Conservation (phyloP, 2,797 vertebrate genomes). For the Eptatretus atami region DNA sequence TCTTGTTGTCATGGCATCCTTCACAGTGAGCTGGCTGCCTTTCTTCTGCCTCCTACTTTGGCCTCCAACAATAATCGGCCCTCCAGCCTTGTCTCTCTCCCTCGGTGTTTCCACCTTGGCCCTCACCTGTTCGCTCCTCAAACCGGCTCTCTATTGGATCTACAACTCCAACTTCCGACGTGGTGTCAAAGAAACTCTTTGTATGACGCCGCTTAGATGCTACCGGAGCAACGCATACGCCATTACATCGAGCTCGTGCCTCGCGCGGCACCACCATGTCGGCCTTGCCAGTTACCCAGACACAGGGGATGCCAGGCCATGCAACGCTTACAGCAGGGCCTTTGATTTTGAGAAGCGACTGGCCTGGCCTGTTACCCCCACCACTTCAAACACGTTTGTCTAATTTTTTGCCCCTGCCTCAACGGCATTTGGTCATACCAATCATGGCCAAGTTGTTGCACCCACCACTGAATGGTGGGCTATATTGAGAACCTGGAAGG, state of each 20-base stretch:
- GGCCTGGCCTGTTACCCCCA: constrained; percentile 55
- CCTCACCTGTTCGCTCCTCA: constrained; percentile 56
- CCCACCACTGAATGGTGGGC: no score
- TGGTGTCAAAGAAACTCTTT: constrained; percentile 74
- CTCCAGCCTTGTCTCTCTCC: constrained; percentile 20
- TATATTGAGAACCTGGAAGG: no score
- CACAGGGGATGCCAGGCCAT: constrained; percentile 24
- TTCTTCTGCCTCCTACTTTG: constrained; percentile 50
- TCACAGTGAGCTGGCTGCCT: constrained; percentile 53
- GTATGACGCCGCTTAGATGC: constrained; percentile 85
- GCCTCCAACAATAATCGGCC: constrained; percentile 30
- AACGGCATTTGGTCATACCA: no score
- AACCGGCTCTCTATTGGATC: constrained; percentile 41
- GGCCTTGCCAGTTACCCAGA: constrained; percentile 43
- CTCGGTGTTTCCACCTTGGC: constrained; percentile 30
- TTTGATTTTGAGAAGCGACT: constrained; percentile 66
- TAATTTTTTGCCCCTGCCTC: constrained; percentile 11
- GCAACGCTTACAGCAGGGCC: constrained; percentile 37
- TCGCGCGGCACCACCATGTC: constrained; percentile 73
- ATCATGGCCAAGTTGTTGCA: no score
- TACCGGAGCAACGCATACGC: constrained; percentile 87
- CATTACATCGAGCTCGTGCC: constrained; percentile 58
- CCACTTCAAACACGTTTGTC: constrained; percentile 64
- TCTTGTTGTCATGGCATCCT: constrained; percentile 41
- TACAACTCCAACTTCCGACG: constrained; percentile 61